Percentiles rank a stretch among this genome's conserved stretches.
phyloP scores from a whole-genome alignment of 2,888 invertebrate genomes.

The Heliconius erato region DNA sequence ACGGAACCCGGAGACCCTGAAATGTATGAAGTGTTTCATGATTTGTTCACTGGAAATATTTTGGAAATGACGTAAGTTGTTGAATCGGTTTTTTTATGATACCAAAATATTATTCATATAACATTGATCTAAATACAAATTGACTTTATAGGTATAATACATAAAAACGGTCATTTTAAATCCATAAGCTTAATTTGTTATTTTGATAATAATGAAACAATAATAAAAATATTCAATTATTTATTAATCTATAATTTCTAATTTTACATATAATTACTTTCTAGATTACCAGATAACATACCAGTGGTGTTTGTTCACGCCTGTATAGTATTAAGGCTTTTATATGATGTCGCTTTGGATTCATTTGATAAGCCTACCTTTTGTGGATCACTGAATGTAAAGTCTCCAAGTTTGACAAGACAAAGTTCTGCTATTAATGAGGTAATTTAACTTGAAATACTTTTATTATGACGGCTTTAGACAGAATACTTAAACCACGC shows the following conservation, averaged over 20 bases:
- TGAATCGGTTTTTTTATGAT: not conserved
- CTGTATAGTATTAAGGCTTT: constrained; percentile 92
- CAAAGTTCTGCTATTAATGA: constrained; percentile 87
- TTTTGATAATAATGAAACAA: not conserved
- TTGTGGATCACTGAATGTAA: constrained; percentile 88
- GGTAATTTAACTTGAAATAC: constrained; percentile 65
- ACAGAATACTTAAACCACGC: not conserved
- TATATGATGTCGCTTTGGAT: constrained; percentile 98
- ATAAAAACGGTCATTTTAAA: too few relatives aligned
- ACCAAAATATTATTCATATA: not conserved
- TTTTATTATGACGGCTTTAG: not conserved
- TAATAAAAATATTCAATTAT: not conserved
- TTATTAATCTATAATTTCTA: not conserved
- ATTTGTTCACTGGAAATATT: constrained; percentile 91
- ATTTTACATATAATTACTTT: not conserved
- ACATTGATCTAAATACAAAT: not conserved
- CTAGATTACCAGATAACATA: constrained; percentile 89
- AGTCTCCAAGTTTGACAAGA: constrained; percentile 87
- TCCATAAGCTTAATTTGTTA: not conserved
- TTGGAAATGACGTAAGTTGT: constrained; percentile 87
- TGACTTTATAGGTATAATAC: not conserved
- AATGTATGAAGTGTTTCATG: constrained; percentile 87
- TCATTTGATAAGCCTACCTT: constrained; percentile 95
- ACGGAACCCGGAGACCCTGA: constrained; percentile 75
- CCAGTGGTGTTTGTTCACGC: constrained; percentile 93